Conservation (phyloP, 1,140 invertebrate genomes). For the Hydropsyche tenuis region DNA sequence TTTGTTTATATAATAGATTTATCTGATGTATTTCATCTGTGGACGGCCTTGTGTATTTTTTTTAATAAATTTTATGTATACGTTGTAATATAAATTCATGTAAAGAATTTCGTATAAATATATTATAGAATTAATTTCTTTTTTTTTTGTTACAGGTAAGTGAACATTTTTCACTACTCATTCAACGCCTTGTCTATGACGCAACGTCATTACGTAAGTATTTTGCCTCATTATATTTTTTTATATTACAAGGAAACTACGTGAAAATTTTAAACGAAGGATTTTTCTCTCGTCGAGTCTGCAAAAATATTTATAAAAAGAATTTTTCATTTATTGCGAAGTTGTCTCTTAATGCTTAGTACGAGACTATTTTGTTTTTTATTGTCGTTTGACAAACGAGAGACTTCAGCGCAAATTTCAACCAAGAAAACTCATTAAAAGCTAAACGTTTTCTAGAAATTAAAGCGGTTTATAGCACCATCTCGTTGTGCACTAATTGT, state of each 20-base stretch:
- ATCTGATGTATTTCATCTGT: no score
- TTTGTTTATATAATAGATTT: no score
- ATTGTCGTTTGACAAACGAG: background rate
- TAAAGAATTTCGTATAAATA: no score
- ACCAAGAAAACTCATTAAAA: constrained; percentile 11
- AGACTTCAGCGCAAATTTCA: background rate
- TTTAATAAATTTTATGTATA: background rate
- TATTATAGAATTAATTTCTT: background rate
- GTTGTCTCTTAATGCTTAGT: background rate
- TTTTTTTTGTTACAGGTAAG: constrained; percentile 23
- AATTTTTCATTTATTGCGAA: no score
- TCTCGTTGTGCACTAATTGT: no score
- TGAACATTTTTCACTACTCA: background rate
- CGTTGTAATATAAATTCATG: background rate
- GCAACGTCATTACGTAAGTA: no score
- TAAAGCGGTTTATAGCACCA: no score
- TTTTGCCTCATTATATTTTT: no score
- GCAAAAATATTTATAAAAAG: no score
- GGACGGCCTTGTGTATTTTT: background rate
- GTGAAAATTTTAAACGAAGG: background rate
- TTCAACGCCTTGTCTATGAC: no score
- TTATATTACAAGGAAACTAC: no score
- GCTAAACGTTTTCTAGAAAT: no score
- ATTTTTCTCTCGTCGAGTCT: background rate
- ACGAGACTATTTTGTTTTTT: background rate